Base-by-base conservation (phyloP, 1,140 invertebrate species). In the Bilobella aurantiaca region DNA sequence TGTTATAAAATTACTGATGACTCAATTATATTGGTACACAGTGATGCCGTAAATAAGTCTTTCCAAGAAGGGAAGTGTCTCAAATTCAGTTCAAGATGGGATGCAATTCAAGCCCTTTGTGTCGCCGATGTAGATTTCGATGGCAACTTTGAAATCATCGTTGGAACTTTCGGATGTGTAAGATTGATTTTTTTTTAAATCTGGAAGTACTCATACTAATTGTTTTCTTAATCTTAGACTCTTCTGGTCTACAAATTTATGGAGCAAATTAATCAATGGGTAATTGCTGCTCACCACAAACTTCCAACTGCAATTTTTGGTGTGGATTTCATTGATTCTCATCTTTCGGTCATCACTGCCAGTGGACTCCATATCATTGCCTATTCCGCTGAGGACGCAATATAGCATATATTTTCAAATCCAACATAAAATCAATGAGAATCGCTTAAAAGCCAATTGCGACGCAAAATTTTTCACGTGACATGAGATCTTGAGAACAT, bases 71-170 rank as follows among this genome's bases (percentile, higher is more conserved):
- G 68, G 14, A n/a, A 21, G 8, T 30, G 66, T 1, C 32, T 73
- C 1, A 73, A 73, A 49, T 73, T 73, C 32, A 69, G 66, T 56
- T 66, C 64, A 3, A 34, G 66, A 49, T 73, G 62, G 61, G 85
- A 85, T 76, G 79, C 79, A 65, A 77, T 82, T 32, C 75, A 84
- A 18, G 83, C 84, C 71, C 80, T 80, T 27, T 83, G 81, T 72
- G 78, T 86, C 31, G 81, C 82, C 1, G 87, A 89, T 74, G 78
- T 89, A 62, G 84, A 88, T 76, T 85, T 88, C 81, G 86, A 89
- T 78, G 85, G 85, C 0, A 70, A 78, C 53, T 83, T 85, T 75
- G 87, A 89, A 78, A 84, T 90, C 67, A 69, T 89, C 12, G 73
- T 89, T 46, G 87, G 87, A 66, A 89, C 84, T 8, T 88, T 86